Base-by-base conservation (phyloP, 2,888 invertebrate genomes). In the Drosophila differens region DNA sequence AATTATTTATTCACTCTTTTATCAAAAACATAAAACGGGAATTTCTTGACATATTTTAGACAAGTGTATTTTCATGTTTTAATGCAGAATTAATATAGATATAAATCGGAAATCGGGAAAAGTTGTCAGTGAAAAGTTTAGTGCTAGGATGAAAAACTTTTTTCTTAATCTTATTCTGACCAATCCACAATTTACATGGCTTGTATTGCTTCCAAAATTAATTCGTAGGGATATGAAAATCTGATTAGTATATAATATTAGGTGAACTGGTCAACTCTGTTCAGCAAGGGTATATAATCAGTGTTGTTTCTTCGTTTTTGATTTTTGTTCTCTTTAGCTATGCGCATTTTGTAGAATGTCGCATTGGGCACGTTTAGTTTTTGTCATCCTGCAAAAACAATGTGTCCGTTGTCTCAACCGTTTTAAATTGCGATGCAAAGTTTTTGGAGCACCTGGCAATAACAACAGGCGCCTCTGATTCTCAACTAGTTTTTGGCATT, bases 341-440 rank as follows among this genome's bases (percentile, higher is more conserved):
- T 77, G 72, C 75, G 69, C 66, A 82, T 71, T 78, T 76, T 60
- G 60, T 58, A 58, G 71, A 90, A 85, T 83, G 69, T 81, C 70
- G 76, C 74, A 78, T 82, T 90, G 90, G 90, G 85, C 85, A 85
- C 85, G 90, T 85, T 88, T 90, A 85, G 90, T 70, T 78, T 69
- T 60, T 74, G 67, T 67, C 64, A 41, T 41, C 54, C 33, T 52
- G 67, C 70, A 73, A 68, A 70, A 75, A 84, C 79, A 89, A 74
- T 75, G 70, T 79, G 70, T 53, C 76, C 32, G 19, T 44, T 47
- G 73, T 77, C 70, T 12, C 35, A 10, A 63, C 66, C 64, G 61
- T 66, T 72, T 71, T 71, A 74, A 84, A 81, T 79, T 79, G 79
- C 70, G 69, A 61, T 28, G 70, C 59, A 76, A 86, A 76, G 62